Percentiles rank a stretch among this genome's conserved stretches.
phyloP scores from a whole-genome alignment of 2,888 invertebrate species.

The Eristalis tenax region DNA sequence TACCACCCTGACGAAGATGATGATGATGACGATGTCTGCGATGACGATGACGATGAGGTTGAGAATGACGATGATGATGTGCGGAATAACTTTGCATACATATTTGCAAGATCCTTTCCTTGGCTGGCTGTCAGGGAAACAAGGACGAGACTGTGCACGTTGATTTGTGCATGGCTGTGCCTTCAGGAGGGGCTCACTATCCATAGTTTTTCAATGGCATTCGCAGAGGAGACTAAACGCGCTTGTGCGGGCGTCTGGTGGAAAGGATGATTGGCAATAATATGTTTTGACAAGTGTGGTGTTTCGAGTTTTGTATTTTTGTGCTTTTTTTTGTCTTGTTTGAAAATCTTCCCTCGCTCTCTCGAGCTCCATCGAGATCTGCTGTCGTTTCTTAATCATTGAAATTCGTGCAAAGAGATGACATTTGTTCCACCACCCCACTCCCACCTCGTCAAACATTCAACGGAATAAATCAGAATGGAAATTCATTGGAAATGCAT shows the following conservation, averaged over 20 bases:
- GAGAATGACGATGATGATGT: constrained; percentile 59
- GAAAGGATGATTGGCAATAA: constrained; percentile 64
- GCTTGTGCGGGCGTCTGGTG: background rate
- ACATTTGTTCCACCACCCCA: background rate
- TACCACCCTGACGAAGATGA: constrained; percentile 30
- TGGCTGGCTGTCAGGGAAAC: constrained; percentile 18
- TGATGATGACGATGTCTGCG: constrained; percentile 10
- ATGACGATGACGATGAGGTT: constrained; percentile 35
- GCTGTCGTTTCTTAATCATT: constrained; percentile 12
- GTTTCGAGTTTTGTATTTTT: constrained; percentile 10
- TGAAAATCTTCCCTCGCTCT: constrained; percentile 4
- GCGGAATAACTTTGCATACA: constrained; percentile 64
- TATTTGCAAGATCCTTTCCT: constrained; percentile 48
- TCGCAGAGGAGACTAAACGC: background rate
- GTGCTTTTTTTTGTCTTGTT: background rate
- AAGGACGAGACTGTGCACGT: constrained; percentile 13
- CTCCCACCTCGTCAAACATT: background rate
- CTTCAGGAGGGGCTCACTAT: constrained; percentile 27
- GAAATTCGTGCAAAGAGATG: constrained; percentile 26
- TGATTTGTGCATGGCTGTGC: constrained; percentile 32
- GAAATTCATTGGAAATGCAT: constrained; percentile 18
- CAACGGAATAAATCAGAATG: constrained; percentile 44
- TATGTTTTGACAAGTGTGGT: constrained; percentile 60
- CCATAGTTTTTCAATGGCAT: constrained; percentile 29
- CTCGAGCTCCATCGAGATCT: constrained; percentile 10